phyloP scores from a whole-genome alignment of 2,888 invertebrate species.

The Pteria penguin region DNA sequence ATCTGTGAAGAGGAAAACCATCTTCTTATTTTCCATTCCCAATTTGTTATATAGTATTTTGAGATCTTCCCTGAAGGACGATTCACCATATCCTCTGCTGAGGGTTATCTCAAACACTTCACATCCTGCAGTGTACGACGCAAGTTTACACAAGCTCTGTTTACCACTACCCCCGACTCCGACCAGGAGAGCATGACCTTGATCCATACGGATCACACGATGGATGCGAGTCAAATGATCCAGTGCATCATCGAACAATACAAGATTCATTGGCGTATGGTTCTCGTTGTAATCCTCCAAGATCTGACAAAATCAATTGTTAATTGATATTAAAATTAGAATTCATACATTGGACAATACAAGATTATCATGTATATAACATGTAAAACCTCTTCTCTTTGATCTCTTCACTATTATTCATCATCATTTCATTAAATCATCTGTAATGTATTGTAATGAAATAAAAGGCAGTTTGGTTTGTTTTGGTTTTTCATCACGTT shows the following conservation, averaged over 20 bases:
- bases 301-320: constrained; percentile 84
- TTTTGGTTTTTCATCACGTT: too few species aligned
- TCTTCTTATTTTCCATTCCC: constrained; percentile 89
- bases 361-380: too few species aligned
- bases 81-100: constrained; percentile 92
- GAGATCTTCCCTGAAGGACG: constrained; percentile 91
- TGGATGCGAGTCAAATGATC: constrained; percentile 94
- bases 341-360: too few species aligned
- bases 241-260: constrained; percentile 94
- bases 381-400: too few species aligned
- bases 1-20: constrained; percentile 91
- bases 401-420: too few species aligned
- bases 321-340: background rate
- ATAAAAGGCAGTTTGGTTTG: too few species aligned
- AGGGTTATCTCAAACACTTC: constrained; percentile 90
- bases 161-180: constrained; percentile 96
- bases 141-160: constrained; percentile 88
- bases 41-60: constrained; percentile 88
- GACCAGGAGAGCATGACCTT: constrained; percentile 91
- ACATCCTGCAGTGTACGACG: constrained; percentile 91
- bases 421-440: too few species aligned
- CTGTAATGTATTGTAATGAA: too few species aligned
- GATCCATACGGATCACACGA: constrained; percentile 89
- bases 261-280: constrained; percentile 87
- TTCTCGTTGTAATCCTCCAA: constrained; percentile 91